phyloP scores from a whole-genome alignment of 2,888 invertebrate genomes.

The Branchipolynoe longqiensis region DNA sequence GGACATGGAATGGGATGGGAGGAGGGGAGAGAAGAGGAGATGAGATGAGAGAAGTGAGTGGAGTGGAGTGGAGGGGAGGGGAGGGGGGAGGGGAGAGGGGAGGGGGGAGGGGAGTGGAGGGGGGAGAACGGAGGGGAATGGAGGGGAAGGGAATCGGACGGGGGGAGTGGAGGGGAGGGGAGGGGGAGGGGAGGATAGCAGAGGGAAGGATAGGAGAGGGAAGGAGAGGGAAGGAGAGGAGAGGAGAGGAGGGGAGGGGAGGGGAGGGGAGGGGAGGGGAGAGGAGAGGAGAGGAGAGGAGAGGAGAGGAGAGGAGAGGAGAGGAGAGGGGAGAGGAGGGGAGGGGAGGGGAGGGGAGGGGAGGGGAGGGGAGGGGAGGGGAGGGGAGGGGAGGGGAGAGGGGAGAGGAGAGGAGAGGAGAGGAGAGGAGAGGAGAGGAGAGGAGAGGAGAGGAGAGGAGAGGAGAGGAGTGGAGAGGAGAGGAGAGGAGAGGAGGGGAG shows the following conservation, averaged over 20 bases:
- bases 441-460: too few relatives aligned
- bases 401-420: too few relatives aligned
- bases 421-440: too few relatives aligned
- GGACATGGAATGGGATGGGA: background rate
- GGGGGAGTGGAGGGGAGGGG: background rate
- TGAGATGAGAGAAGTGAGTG: too few relatives aligned
- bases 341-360: background rate
- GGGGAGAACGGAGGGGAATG: background rate
- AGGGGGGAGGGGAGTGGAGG: background rate
- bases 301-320: background rate
- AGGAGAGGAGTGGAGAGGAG: too few relatives aligned
- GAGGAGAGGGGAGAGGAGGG: background rate
- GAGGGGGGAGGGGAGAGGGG: background rate
- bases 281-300: background rate
- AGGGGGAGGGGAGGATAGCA: background rate
- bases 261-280: background rate
- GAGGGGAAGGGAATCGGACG: background rate
- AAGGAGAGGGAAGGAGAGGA: background rate
- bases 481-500: too few relatives aligned
- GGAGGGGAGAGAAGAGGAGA: background rate
- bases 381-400: background rate
- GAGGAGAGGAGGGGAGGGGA: background rate
- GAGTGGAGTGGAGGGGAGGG: background rate
- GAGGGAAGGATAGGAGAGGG: background rate
- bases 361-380: constrained; percentile 19